phyloP scores from a whole-genome alignment of 23 tunicate genomes.

The Oikopleura vanhoeffeni region DNA sequence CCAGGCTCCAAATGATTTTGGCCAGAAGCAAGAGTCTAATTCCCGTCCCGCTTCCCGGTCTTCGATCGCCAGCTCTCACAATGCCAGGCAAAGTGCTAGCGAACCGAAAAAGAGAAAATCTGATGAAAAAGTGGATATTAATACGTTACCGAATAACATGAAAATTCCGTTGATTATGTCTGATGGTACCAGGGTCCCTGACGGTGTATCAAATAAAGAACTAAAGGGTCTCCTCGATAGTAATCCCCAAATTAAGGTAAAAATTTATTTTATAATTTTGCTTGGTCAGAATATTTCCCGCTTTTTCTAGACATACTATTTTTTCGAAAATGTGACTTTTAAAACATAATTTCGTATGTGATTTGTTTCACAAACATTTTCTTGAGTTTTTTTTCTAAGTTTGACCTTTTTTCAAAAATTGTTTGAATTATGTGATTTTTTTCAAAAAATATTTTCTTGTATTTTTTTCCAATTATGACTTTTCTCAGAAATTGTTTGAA shows the following conservation, averaged over 20 bases:
- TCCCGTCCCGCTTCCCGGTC: constrained; percentile 3
- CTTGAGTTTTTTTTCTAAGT: no score
- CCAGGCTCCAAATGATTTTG: background rate
- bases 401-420: no score
- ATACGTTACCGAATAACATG: background rate
- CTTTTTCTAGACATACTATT: no score
- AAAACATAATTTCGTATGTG: no score
- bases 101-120: constrained; percentile 8
- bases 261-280: no score
- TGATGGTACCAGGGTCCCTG: background rate
- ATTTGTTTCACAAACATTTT: no score
- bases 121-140: background rate
- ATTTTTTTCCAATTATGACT: no score
- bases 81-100: background rate
- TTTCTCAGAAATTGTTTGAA: no score
- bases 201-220: background rate
- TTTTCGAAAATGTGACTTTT: no score
- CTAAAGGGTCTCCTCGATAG: constrained; percentile 10
- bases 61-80: background rate
- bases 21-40: background rate
- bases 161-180: background rate
- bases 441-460: no score
- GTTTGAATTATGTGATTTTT: no score
- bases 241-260: constrained; percentile 5
- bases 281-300: no score